Evolutionary conservation across 2,113 vertebrate genomes (phyloP).

Genomic region (Psilopsiagon aurifrons): DNA sequence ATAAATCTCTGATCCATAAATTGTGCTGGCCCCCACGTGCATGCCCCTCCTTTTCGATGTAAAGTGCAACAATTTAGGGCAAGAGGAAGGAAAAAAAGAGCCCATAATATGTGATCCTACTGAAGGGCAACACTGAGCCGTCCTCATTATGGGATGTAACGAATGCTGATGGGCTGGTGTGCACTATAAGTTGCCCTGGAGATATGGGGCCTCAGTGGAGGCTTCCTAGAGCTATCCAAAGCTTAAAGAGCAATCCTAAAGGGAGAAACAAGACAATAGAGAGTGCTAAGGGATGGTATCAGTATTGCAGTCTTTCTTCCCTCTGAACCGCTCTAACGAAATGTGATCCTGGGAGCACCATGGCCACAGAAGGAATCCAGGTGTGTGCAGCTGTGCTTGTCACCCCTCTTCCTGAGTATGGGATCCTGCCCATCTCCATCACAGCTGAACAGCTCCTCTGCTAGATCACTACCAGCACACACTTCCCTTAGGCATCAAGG

Average conservation of each 20-base stretch:
- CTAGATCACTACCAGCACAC: not conserved
- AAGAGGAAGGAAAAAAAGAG: slow-evolving; percentile 14
- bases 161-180: not conserved
- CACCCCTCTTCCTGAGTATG: rapidly evolving
- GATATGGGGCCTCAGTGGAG: not conserved
- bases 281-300: not conserved
- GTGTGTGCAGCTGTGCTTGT: not conserved
- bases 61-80: slow-evolving; percentile 55
- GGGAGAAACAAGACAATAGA: not conserved
- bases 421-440: not conserved
- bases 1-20: slow-evolving; percentile 64
- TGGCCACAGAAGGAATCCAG: not conserved
- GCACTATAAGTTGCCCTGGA: not conserved
- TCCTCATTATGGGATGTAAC: not conserved
- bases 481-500: too few species aligned
- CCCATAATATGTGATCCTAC: not conserved
- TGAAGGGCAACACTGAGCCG: not conserved
- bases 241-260: not conserved
- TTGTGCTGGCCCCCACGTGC: not conserved
- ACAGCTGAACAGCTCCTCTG: not conserved
- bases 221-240: not conserved
- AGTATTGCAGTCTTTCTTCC: not conserved
- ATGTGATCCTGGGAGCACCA: not conserved
- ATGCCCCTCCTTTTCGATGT: not conserved
- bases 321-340: not conserved